Evolutionary conservation across 2,888 invertebrate species (phyloP), one percentile per base, ranked within the genome.

Genomic region (Thereva nobilitata): DNA sequence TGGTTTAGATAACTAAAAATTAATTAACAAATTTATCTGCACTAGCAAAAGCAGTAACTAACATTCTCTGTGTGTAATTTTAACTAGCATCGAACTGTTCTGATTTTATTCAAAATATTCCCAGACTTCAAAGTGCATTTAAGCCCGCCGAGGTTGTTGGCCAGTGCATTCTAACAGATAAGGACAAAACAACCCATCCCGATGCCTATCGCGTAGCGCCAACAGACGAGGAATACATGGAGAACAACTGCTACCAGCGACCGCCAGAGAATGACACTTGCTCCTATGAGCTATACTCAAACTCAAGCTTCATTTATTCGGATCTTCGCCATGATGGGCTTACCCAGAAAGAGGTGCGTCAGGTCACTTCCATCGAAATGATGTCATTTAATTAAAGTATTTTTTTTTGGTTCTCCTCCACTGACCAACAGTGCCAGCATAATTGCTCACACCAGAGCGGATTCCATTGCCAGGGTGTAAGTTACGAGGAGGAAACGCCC

Each of bases 141-240:
- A 70, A 66, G 53, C 67, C 56, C 44, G 70, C 71, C 53, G 73
- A 74, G 57, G 72, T 78, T 10, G 79, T 85, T 72, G 82, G 91
- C 8, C 85, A 80, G 71, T 94, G 94, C 76, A 82, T 87, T 7
- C 82, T 94, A 41, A 90, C 89, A 76, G 82, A 84, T 63, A 87
- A 89, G 73, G 90, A 91, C 76, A 86, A 91, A 75, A 87, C 89
- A 75, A 86, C 88, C 1, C 86, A 88, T 72, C 91, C 92, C 0
- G 90, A 89, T 75, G 87, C 91, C 3, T 94, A 90, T 79, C 83
- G 91, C 47, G 89, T 89, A 4, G 87, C 90, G 2, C 86, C 87
- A 75, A 87, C 86, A 73, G 86, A 89, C 72, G 89, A 92, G 40
- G 90, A 92, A 74, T 94, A 94, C 78, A 86, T 93, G 73, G 92